Conservation (phyloP, 2,888 invertebrate species). For the Spodoptera exigua region DNA sequence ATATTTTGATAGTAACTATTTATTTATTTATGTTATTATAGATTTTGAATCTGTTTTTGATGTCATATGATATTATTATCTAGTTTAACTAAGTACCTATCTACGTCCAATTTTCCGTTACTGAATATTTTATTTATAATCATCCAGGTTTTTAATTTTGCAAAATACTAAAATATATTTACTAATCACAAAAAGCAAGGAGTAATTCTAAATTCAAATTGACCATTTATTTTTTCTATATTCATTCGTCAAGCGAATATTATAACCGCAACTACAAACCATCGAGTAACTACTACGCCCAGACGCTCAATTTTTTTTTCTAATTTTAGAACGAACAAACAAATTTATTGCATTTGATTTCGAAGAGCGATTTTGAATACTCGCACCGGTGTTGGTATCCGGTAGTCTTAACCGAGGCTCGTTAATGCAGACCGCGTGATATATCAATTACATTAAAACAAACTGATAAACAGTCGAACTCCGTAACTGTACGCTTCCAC, state of each 20-base stretch:
- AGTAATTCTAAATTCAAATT: too few species aligned
- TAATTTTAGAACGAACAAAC: slow-evolving; percentile 60
- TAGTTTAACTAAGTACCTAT: too few species aligned
- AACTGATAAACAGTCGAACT: not conserved
- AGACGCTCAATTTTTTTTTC: slow-evolving; percentile 57
- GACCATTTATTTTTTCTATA: too few species aligned
- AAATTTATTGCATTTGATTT: slow-evolving; percentile 67
- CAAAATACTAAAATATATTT: too few species aligned
- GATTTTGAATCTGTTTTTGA: slow-evolving; percentile 16
- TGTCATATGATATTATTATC: not conserved
- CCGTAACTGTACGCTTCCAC: slow-evolving; percentile 3
- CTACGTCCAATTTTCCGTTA: too few species aligned
- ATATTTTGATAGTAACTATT: slow-evolving; percentile 27
- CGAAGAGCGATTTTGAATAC: slow-evolving; percentile 62
- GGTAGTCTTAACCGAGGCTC: slow-evolving; percentile 40
- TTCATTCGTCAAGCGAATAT: too few species aligned
- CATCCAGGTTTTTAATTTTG: too few species aligned
- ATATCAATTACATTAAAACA: slow-evolving; percentile 10
- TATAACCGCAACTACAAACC: not conserved
- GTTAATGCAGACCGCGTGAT: slow-evolving; percentile 22
- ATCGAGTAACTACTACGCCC: slow-evolving; percentile 37
- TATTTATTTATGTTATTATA: slow-evolving; percentile 22
- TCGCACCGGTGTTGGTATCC: slow-evolving; percentile 49
- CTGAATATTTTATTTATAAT: too few species aligned
- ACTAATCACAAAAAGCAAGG: too few species aligned